These are phyloP conservation scores for Lacerta agilis DNA, from an alignment of 2,797 vertebrate genomes.

Conservation along the genomic window DNA sequence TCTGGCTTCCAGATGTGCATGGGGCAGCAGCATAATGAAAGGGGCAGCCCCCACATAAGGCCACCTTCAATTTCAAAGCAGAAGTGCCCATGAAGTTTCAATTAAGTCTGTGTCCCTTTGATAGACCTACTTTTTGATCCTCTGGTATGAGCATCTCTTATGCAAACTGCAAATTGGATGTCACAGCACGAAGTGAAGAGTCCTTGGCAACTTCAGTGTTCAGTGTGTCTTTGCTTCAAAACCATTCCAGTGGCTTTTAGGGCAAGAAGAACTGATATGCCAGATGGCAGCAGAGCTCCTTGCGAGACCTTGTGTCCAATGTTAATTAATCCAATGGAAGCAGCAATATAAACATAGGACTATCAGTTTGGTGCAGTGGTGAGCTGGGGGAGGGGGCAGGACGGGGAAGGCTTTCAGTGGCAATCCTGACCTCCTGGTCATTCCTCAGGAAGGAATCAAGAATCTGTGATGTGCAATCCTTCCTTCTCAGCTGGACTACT, in stretches of 20 bases:
- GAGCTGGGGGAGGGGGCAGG: no score
- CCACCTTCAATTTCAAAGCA: not conserved
- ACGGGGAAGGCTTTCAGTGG: not conserved
- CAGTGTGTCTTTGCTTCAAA: not conserved
- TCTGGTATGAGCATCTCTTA: not conserved
- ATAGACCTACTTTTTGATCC: not conserved
- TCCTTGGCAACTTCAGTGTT: not conserved
- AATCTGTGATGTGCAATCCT: not conserved
- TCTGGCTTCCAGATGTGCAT: not conserved
- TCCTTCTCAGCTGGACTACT: not conserved
- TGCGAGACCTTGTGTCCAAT: not conserved
- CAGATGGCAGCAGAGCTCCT: not conserved
- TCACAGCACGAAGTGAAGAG: not conserved
- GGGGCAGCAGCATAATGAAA: not conserved
- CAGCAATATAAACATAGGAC: not conserved
- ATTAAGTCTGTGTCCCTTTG: not conserved
- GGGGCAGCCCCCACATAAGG: not conserved
- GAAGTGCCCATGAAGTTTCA: not conserved
- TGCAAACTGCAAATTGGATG: not conserved
- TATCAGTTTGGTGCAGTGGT: not conserved
- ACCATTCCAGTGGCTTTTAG: not conserved
- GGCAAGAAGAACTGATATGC: not conserved
- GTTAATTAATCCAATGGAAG: not conserved
- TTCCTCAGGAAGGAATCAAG: not conserved
- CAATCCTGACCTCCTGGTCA: not conserved